phyloP scores from a whole-genome alignment of 1,140 invertebrate genomes.

The Antheraea mylitta region DNA sequence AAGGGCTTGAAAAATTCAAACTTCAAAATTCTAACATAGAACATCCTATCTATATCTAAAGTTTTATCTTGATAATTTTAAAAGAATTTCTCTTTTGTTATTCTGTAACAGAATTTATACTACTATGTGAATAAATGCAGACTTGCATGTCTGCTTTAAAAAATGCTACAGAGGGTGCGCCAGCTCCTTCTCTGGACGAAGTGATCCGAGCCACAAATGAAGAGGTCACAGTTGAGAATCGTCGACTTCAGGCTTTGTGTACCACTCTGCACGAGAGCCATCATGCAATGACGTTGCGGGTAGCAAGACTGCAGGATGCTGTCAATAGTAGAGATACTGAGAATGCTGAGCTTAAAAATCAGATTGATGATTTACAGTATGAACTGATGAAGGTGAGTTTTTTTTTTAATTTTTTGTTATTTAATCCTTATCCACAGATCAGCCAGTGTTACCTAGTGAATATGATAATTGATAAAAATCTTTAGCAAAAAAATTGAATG shows the following conservation, averaged over 20 bases:
- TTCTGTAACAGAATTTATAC: background rate
- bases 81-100: background rate
- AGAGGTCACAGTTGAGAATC: conserved; percentile 94
- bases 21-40: too few species aligned
- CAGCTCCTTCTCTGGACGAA: conserved; percentile 84
- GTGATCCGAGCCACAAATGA: conserved; percentile 89
- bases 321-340: conserved; percentile 95
- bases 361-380: conserved; percentile 97
- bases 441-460: too few species aligned
- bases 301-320: conserved; percentile 94
- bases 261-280: conserved; percentile 96
- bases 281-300: conserved; percentile 94
- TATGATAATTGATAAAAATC: too few species aligned
- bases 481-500: too few species aligned
- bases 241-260: conserved; percentile 93
- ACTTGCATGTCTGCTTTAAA: background rate
- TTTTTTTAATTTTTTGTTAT: too few species aligned
- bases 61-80: too few species aligned
- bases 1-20: too few species aligned
- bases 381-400: conserved; percentile 87
- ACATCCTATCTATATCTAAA: too few species aligned
- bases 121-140: conserved; percentile 4
- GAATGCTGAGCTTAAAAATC: conserved; percentile 96
- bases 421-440: too few species aligned
- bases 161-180: conserved; percentile 40